Conservation (phyloP, 1,140 invertebrate species). For the Hestina assimilis region DNA sequence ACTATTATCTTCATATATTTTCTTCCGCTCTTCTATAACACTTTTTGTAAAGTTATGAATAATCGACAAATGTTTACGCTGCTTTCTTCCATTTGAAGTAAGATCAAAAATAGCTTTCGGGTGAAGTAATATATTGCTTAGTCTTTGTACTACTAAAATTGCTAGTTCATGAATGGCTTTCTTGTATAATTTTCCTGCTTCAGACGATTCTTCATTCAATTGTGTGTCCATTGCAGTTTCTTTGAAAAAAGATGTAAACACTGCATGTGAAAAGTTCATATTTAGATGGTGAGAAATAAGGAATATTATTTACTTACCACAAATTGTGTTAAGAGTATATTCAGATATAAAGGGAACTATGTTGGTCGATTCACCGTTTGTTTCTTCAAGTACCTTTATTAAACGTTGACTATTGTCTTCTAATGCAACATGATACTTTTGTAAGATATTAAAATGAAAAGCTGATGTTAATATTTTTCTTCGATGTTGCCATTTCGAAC, state of each 20-base stretch:
- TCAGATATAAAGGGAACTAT: constrained; percentile 24
- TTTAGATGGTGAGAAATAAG: too few relatives aligned
- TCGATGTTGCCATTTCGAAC: constrained; percentile 35
- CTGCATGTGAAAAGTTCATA: too few relatives aligned
- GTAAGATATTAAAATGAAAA: constrained; percentile 79
- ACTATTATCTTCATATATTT: not conserved
- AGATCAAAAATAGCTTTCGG: constrained; percentile 39
- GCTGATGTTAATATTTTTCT: constrained; percentile 38
- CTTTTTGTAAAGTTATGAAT: constrained; percentile 46
- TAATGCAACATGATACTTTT: constrained; percentile 80
- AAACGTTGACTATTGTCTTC: constrained; percentile 41
- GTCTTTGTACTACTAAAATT: constrained; percentile 42
- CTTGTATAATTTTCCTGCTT: constrained; percentile 32
- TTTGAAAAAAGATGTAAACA: constrained; percentile 19
- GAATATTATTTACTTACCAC: constrained; percentile 27
- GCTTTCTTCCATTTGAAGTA: constrained; percentile 25
- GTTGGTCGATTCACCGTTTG: constrained; percentile 24
- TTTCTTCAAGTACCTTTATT: constrained; percentile 32
- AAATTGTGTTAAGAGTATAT: constrained; percentile 36
- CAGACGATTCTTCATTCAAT: constrained; percentile 25
- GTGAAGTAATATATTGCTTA: constrained; percentile 47
- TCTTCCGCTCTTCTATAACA: constrained; percentile 16
- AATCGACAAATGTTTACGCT: constrained; percentile 35
- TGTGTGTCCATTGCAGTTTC: constrained; percentile 43
- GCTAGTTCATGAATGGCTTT: constrained; percentile 50